Evolutionary conservation across 35 echinoderm and acorn worm genomes (phyloP).

Genomic region (Apostichopus californicus): DNA sequence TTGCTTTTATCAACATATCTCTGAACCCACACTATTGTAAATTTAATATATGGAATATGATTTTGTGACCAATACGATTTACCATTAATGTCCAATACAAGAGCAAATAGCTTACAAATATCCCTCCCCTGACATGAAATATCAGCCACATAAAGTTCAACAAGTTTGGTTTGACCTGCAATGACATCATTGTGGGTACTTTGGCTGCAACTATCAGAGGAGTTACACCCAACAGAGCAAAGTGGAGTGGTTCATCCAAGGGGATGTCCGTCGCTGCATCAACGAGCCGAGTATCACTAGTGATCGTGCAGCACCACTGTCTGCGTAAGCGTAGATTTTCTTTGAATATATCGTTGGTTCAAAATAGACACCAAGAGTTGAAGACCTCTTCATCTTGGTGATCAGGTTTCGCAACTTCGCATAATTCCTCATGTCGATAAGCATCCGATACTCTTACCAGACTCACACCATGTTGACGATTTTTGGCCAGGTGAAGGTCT

Average conservation of each 20-base stretch:
- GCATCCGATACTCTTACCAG: constrained; percentile 11
- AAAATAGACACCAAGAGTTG: neutral
- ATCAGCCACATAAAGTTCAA: constrained; percentile 30
- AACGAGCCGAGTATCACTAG: neutral
- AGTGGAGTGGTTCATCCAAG: neutral
- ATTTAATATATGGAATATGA: constrained; percentile 9
- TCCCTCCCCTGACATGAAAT: constrained; percentile 3
- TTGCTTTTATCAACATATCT: no score
- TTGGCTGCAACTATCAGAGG: constrained; percentile 18
- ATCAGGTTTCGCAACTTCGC: neutral
- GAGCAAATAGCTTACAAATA: constrained; percentile 2
- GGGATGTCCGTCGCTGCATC: neutral
- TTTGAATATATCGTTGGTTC: neutral
- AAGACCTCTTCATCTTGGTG: neutral
- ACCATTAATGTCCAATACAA: constrained; percentile 32
- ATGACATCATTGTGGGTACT: neutral
- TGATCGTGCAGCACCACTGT: neutral
- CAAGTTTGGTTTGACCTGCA: constrained; percentile 11
- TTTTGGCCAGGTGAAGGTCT: neutral
- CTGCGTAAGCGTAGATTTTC: neutral
- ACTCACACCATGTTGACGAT: neutral
- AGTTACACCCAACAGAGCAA: constrained; percentile 17
- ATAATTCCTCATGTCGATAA: constrained; percentile 2
- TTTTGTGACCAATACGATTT: constrained; percentile 34
- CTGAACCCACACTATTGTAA: constrained; percentile 33